Percentiles rank a stretch among this genome's conserved stretches.
Conservation (phyloP, 2,113 vertebrate species). For the Saguinus imperator region DNA sequence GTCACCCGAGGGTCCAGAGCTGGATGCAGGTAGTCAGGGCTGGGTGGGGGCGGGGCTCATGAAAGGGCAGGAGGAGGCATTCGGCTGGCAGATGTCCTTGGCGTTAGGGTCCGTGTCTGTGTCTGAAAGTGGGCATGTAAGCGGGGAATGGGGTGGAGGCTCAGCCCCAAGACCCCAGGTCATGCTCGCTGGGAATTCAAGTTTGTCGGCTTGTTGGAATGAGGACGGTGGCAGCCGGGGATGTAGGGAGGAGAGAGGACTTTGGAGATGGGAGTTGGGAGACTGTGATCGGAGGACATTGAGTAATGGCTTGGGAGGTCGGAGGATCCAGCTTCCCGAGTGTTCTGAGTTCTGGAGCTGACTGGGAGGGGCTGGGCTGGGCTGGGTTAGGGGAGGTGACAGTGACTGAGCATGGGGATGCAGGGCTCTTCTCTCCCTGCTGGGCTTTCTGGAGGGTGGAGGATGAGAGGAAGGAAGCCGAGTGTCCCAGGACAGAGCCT, state of each 20-base stretch:
- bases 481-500: background rate
- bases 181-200: background rate
- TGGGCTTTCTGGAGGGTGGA: background rate
- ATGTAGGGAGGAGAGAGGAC: background rate
- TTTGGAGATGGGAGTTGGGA: background rate
- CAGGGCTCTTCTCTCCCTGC: background rate
- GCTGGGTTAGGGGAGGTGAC: too few relatives aligned
- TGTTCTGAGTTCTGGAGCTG: background rate
- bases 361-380: background rate
- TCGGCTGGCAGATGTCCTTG: background rate
- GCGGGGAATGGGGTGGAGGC: background rate
- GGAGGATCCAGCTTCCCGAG: background rate
- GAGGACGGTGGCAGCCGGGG: fast-evolving
- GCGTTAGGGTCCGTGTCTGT: fast-evolving
- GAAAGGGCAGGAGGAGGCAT: background rate
- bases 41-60: fast-evolving
- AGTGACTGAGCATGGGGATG: background rate
- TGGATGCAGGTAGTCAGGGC: background rate
- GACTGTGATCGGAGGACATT: background rate
- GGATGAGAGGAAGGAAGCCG: too few relatives aligned
- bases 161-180: background rate
- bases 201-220: background rate
- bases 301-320: too few relatives aligned
- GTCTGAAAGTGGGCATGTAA: background rate
- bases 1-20: background rate